A percentile compares a stretch with the other conserved stretches of the same genome.
Conservation (phyloP, 2,888 invertebrate genomes). For the Hypena proboscidalis region DNA sequence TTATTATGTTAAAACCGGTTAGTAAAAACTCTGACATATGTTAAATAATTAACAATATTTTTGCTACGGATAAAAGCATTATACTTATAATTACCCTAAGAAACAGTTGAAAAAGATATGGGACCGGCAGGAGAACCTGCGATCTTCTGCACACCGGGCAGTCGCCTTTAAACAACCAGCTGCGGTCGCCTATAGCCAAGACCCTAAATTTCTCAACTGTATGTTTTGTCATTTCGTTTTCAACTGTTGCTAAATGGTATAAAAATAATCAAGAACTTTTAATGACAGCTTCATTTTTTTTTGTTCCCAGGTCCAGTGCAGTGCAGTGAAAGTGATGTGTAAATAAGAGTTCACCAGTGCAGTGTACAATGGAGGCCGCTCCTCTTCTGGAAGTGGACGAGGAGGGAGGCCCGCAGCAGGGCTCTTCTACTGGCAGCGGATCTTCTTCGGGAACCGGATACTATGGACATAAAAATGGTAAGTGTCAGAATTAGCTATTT, state of each 20-base stretch:
- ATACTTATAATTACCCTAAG: too few species aligned
- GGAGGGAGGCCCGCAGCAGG: conserved; percentile 68
- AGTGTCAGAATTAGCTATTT: conserved; percentile 41
- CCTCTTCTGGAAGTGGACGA: conserved; percentile 72
- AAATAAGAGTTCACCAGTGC: conserved; percentile 42
- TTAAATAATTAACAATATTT: too few species aligned
- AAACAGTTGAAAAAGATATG: too few species aligned
- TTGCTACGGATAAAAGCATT: too few species aligned
- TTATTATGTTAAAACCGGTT: too few species aligned
- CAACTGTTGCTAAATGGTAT: too few species aligned
- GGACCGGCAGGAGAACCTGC: not conserved
- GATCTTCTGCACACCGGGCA: too few species aligned
- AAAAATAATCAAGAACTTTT: not conserved
- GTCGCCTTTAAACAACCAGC: too few species aligned
- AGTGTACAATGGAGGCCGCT: conserved; percentile 65
- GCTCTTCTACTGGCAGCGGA: conserved; percentile 77
- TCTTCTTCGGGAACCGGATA: conserved; percentile 78
- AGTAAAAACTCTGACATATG: too few species aligned
- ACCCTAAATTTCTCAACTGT: too few species aligned
- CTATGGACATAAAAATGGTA: conserved; percentile 77
- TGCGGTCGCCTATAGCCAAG: too few species aligned
- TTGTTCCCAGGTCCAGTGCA: conserved; percentile 43
- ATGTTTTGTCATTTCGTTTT: too few species aligned
- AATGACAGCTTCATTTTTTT: conserved; percentile 9
- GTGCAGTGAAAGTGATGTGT: conserved; percentile 48